A percentile compares a stretch with the other conserved stretches of the same genome.
These are phyloP conservation scores for Tethya wilhelma DNA, from an alignment of 37 sponge, comb jelly and placozoan genomes.

Conservation along the genomic window DNA sequence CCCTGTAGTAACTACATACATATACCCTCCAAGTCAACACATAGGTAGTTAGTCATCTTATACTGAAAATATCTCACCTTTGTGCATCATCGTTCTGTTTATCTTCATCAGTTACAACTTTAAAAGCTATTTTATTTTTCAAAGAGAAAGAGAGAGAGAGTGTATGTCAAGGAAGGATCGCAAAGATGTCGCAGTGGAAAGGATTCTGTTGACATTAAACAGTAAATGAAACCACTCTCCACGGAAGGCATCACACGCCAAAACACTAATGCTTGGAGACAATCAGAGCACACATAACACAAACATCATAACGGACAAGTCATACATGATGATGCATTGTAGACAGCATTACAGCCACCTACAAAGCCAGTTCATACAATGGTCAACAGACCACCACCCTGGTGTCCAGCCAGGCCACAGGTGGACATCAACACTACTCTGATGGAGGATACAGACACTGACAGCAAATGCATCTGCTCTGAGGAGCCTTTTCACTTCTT, in stretches of 20 bases:
- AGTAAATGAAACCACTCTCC: neutral
- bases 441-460: conserved; percentile 73
- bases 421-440: neutral
- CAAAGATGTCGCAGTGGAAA: neutral
- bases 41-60: too few species aligned
- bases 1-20: too few species aligned
- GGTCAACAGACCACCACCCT: neutral
- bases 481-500: conserved; percentile 89
- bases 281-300: neutral
- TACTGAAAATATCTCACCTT: too few species aligned
- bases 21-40: too few species aligned
- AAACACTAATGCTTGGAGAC: too few species aligned
- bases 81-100: conserved; percentile 50
- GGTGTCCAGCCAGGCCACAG: neutral
- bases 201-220: neutral
- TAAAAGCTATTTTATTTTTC: conserved; percentile 23
- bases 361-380: neutral
- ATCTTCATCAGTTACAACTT: conserved; percentile 57
- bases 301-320: neutral
- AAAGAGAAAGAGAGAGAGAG: neutral
- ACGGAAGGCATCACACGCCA: neutral
- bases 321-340: too few species aligned
- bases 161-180: neutral
- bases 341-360: neutral
- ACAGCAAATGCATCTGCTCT: conserved; percentile 90